These are phyloP conservation scores for Harlomillsia oculata DNA, from an alignment of 1,140 invertebrate species.

Conservation along the genomic window DNA sequence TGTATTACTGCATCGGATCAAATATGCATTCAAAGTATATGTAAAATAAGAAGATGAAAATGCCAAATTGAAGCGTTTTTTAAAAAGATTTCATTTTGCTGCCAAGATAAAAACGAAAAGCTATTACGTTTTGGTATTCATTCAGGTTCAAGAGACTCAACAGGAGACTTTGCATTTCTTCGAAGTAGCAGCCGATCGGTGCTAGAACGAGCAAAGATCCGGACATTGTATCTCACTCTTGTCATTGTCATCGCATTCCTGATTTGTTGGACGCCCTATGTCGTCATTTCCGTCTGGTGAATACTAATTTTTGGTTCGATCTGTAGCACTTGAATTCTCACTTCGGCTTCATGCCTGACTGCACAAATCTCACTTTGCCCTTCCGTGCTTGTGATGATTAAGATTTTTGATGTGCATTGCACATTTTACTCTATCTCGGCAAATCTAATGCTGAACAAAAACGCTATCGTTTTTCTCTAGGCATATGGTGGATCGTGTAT, in stretches of 20 bases:
- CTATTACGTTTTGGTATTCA: background rate
- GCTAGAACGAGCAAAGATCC: slow-evolving; percentile 1
- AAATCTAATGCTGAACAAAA: background rate
- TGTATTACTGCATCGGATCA: background rate
- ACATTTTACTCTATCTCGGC: background rate
- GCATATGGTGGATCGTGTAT: slow-evolving; percentile 2
- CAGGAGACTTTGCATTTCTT: background rate
- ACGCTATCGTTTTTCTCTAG: background rate
- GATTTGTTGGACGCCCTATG: slow-evolving; percentile 1
- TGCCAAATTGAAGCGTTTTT: too few relatives aligned
- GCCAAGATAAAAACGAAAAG: too few relatives aligned
- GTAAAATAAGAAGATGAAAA: background rate
- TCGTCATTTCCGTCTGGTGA: background rate
- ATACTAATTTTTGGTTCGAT: background rate
- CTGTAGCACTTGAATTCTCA: background rate
- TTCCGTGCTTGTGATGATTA: background rate
- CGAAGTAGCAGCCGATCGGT: background rate
- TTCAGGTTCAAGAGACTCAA: background rate
- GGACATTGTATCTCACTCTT: background rate
- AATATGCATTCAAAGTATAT: background rate
- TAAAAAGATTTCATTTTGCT: too few relatives aligned
- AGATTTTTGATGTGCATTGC: background rate
- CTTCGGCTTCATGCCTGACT: background rate
- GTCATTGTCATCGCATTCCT: slow-evolving; percentile 3
- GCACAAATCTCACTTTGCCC: background rate